These are phyloP conservation scores for Psix sp. DNA, from an alignment of 1,140 invertebrate genomes.

Conservation along the genomic window DNA sequence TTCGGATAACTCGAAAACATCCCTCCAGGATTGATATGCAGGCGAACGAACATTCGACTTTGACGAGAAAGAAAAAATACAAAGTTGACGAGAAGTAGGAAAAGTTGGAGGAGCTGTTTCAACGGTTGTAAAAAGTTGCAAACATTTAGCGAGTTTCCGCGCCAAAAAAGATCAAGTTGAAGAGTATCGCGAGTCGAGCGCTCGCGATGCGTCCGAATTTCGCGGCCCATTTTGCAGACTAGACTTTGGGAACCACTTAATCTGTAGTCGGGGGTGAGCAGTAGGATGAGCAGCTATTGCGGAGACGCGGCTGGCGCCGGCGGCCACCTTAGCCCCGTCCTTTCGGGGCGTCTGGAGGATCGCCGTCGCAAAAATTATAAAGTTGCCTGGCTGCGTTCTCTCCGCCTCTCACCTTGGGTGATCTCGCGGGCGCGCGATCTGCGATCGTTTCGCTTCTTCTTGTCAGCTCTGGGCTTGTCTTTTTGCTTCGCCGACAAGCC, in stretches of 20 bases:
- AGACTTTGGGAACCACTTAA: slow-evolving; percentile 67
- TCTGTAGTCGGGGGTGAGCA: slow-evolving; percentile 56
- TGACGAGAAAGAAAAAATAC: too few species aligned
- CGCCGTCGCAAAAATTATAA: slow-evolving; percentile 76
- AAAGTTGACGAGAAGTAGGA: too few species aligned
- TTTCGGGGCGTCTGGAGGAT: slow-evolving; percentile 71
- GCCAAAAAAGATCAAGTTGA: background rate
- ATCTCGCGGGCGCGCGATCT: slow-evolving; percentile 59
- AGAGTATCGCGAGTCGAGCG: background rate
- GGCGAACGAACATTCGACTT: too few species aligned
- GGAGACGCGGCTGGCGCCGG: slow-evolving; percentile 74
- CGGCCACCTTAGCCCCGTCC: slow-evolving; percentile 72
- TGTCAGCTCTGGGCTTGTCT: slow-evolving; percentile 31
- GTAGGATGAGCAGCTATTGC: slow-evolving; percentile 66
- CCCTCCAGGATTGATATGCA: too few species aligned
- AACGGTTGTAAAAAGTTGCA: too few species aligned
- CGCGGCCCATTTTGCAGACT: slow-evolving; percentile 41
- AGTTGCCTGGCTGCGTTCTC: slow-evolving; percentile 64
- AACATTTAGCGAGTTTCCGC: background rate
- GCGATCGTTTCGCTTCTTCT: slow-evolving; percentile 51
- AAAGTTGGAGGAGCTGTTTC: too few species aligned
- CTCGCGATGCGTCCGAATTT: slow-evolving; percentile 17
- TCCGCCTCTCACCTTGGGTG: slow-evolving; percentile 49
- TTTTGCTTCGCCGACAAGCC: slow-evolving; percentile 43
- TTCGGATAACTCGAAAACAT: too few species aligned